Conservation (phyloP, 2,888 invertebrate species). For the Epistrophe eligans region DNA sequence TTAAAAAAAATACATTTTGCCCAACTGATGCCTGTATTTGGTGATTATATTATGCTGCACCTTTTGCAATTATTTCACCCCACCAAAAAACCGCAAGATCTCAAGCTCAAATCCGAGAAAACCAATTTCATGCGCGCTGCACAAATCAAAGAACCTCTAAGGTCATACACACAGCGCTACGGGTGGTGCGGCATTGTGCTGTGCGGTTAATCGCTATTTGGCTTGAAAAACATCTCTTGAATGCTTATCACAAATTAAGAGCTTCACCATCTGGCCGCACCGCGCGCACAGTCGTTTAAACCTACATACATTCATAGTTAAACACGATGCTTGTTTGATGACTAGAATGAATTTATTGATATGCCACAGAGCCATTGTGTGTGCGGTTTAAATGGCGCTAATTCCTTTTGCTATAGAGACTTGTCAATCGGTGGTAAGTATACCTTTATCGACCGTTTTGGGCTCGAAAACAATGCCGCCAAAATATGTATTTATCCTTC, state of each 20-base stretch:
- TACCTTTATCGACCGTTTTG: slow-evolving; percentile 46
- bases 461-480: slow-evolving; percentile 66
- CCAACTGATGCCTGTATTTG: slow-evolving; percentile 47
- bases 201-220: slow-evolving; percentile 27
- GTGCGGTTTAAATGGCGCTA: slow-evolving; percentile 60
- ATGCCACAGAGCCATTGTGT: slow-evolving; percentile 44
- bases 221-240: slow-evolving; percentile 35
- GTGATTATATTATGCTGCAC: slow-evolving; percentile 53
- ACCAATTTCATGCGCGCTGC: slow-evolving; percentile 59
- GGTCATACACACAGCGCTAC: slow-evolving; percentile 53
- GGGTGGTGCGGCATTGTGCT: background rate
- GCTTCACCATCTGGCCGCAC: slow-evolving; percentile 58
- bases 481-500: slow-evolving; percentile 39
- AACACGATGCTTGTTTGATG: slow-evolving; percentile 36
- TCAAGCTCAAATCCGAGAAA: slow-evolving; percentile 31
- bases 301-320: background rate
- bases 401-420: slow-evolving; percentile 46
- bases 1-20: slow-evolving; percentile 39
- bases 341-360: slow-evolving; percentile 71
- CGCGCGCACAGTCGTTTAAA: slow-evolving; percentile 5
- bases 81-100: slow-evolving; percentile 6
- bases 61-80: slow-evolving; percentile 4
- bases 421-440: slow-evolving; percentile 28
- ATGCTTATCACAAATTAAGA: slow-evolving; percentile 68
- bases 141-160: slow-evolving; percentile 71